phyloP scores from a whole-genome alignment of 2,113 vertebrate genomes.

The Lepidothrix coronata region DNA sequence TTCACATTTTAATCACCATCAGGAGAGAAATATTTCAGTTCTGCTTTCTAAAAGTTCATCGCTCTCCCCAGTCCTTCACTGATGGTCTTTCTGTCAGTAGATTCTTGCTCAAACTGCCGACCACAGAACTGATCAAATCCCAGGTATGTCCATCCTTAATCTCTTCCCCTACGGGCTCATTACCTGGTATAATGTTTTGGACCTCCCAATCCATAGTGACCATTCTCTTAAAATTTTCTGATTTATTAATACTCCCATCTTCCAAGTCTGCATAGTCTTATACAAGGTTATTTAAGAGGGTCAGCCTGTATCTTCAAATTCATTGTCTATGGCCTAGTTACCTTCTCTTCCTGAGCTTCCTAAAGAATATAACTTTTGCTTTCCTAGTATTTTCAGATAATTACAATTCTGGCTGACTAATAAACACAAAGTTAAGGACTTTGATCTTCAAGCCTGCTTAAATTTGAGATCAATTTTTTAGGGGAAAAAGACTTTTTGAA shows the following conservation, averaged over 20 bases:
- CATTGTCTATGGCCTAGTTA: neutral
- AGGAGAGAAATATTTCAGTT: neutral
- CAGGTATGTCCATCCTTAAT: neutral
- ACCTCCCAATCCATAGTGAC: neutral
- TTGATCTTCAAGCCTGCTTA: neutral
- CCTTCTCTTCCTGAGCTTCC: neutral
- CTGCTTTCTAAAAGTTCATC: neutral
- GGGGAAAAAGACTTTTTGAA: neutral
- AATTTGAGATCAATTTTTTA: constrained; percentile 14
- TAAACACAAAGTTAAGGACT: neutral
- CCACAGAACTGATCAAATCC: neutral
- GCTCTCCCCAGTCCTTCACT: neutral
- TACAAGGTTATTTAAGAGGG: neutral
- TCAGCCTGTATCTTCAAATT: neutral
- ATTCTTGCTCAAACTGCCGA: neutral
- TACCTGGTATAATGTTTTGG: neutral
- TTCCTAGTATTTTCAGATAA: neutral
- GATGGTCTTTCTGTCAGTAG: neutral
- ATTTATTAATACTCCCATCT: constrained; percentile 22
- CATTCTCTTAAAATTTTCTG: neutral
- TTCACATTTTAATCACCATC: neutral
- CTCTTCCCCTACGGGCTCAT: neutral
- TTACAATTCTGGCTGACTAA: neutral
- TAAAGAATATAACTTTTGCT: neutral
- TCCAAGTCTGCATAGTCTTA: neutral